A percentile compares a stretch with the other conserved stretches of the same genome.
Conservation (phyloP, 2,888 invertebrate species). For the Physocephala rufipes region DNA sequence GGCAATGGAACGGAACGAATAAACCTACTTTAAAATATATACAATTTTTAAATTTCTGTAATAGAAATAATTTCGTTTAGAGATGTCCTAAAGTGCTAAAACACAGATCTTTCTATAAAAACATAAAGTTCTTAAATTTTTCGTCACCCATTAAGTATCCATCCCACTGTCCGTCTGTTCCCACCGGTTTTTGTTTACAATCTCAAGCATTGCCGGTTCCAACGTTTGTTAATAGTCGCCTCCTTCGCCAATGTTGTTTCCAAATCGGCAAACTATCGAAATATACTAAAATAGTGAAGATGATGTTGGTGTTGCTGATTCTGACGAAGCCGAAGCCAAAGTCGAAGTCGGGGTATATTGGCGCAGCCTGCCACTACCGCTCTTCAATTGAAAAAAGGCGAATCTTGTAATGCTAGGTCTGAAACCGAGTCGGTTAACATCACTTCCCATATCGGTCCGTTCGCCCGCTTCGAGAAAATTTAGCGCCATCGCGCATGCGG, state of each 20-base stretch:
- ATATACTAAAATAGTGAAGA: not conserved
- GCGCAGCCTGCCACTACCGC: not conserved
- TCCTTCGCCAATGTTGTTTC: conserved; percentile 8
- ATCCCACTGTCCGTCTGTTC: conserved; percentile 8
- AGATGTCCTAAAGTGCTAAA: no score
- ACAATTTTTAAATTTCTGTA: no score
- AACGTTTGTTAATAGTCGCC: not conserved
- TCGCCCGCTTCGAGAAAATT: conserved; percentile 36
- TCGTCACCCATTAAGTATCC: no score
- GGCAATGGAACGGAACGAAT: no score
- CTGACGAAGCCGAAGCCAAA: not conserved
- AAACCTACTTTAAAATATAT: no score
- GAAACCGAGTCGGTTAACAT: conserved; percentile 44
- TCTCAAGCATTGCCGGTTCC: conserved; percentile 25
- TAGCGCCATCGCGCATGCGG: conserved; percentile 58
- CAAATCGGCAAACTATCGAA: conserved; percentile 15
- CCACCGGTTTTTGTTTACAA: conserved; percentile 27
- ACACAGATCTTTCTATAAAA: no score
- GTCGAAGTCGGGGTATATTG: no score
- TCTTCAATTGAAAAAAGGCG: not conserved
- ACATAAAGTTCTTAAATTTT: no score
- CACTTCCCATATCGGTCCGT: conserved; percentile 27
- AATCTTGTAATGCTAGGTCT: conserved; percentile 30
- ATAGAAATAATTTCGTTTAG: no score
- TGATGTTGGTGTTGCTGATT: not conserved